Evolutionary conservation across 2,113 vertebrate species (phyloP).

Genomic region (Platichthys stellatus): DNA sequence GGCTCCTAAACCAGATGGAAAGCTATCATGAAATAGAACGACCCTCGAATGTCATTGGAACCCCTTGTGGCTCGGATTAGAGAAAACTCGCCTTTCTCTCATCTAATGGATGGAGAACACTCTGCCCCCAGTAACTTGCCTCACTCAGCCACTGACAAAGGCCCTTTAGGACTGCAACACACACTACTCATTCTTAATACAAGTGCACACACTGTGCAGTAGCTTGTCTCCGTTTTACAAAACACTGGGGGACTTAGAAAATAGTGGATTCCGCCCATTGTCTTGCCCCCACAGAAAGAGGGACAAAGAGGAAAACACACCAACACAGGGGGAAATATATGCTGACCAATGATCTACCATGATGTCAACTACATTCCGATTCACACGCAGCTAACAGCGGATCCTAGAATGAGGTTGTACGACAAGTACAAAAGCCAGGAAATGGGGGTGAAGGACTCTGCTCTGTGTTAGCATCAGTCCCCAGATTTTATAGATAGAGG

Average conservation of each 20-base stretch:
- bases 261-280: conserved; percentile 43
- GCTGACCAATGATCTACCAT: conserved; percentile 36
- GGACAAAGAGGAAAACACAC: conserved; percentile 38
- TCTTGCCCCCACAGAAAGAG: conserved; percentile 43
- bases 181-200: conserved; percentile 53
- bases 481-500: too few species aligned
- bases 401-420: conserved; percentile 24
- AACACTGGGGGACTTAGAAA: conserved; percentile 32
- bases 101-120: conserved; percentile 24
- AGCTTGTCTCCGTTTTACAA: conserved; percentile 41
- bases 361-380: conserved; percentile 70
- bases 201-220: conserved; percentile 42
- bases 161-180: conserved; percentile 41
- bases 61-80: conserved; percentile 26
- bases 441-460: not conserved
- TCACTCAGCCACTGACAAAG: conserved; percentile 58
- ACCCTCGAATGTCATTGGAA: conserved; percentile 39
- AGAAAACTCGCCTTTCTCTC: conserved; percentile 30
- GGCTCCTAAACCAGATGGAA: conserved; percentile 41
- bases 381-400: conserved; percentile 45
- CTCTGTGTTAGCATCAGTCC: conserved; percentile 7
- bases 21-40: conserved; percentile 29
- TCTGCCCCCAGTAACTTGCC: conserved; percentile 45
- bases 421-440: conserved; percentile 2
- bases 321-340: conserved; percentile 33